A percentile compares a stretch with the other conserved stretches of the same genome.
phyloP scores from a whole-genome alignment of 1,140 invertebrate genomes.

The Drosophila busckii region DNA sequence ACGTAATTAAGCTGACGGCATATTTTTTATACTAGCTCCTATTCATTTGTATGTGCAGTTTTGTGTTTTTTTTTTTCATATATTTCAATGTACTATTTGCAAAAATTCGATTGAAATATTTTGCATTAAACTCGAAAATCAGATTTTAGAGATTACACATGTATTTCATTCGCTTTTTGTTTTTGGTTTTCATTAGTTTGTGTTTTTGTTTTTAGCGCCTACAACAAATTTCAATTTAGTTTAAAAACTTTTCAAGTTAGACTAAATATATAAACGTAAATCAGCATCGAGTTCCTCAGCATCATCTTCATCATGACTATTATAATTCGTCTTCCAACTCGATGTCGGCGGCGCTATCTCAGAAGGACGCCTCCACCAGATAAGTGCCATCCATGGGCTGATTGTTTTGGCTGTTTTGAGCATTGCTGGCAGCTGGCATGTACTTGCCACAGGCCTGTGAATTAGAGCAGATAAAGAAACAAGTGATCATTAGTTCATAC shows the following conservation, averaged over 20 bases:
- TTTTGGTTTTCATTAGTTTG: slow-evolving; percentile 7
- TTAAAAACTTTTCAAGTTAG: slow-evolving; percentile 72
- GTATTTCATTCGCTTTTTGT: slow-evolving; percentile 21
- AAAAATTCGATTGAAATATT: slow-evolving; percentile 44
- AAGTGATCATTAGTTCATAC: slow-evolving; percentile 27
- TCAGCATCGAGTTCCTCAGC: slow-evolving; percentile 35
- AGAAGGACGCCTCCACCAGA: slow-evolving; percentile 89
- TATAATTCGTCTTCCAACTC: slow-evolving; percentile 10
- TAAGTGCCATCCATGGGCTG: slow-evolving; percentile 89
- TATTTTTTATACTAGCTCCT: slow-evolving; percentile 21
- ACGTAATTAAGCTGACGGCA: slow-evolving; percentile 46
- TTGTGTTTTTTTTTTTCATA: slow-evolving; percentile 42
- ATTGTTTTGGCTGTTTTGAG: slow-evolving; percentile 87
- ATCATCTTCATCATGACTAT: slow-evolving; percentile 8
- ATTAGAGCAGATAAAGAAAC: slow-evolving; percentile 24
- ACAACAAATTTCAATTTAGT: slow-evolving; percentile 62
- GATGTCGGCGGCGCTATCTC: slow-evolving; percentile 41
- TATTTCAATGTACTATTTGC: slow-evolving; percentile 35
- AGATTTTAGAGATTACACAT: slow-evolving; percentile 64
- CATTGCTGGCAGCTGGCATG: slow-evolving; percentile 88
- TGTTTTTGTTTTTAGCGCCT: slow-evolving; percentile 33
- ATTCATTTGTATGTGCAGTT: slow-evolving; percentile 39
- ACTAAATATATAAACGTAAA: slow-evolving; percentile 61
- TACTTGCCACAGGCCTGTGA: slow-evolving; percentile 87
- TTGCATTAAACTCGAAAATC: slow-evolving; percentile 62